Evolutionary conservation across 2,888 invertebrate species (phyloP).

Genomic region (Thera britannica): DNA sequence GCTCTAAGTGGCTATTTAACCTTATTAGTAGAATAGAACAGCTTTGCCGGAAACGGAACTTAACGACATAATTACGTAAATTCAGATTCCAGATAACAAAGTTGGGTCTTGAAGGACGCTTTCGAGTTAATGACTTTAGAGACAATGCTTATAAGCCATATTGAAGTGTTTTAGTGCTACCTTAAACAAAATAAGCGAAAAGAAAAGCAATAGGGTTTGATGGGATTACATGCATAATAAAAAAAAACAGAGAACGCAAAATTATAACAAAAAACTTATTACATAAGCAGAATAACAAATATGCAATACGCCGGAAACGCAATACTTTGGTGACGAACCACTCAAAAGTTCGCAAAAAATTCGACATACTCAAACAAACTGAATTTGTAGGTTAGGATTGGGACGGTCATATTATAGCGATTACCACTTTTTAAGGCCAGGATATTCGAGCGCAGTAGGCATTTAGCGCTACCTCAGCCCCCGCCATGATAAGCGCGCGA

Average conservation of each 20-base stretch:
- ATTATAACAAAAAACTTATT: no score
- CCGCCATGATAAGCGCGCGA: no score
- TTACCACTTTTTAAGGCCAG: no score
- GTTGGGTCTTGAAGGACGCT: slow-evolving; percentile 1
- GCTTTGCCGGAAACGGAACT: slow-evolving; percentile 19
- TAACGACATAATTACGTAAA: slow-evolving; percentile 21
- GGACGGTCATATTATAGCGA: no score
- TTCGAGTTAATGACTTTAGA: slow-evolving; percentile 10
- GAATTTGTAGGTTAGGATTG: no score
- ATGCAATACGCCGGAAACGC: no score
- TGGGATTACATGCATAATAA: background rate
- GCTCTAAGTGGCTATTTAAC: slow-evolving; percentile 15
- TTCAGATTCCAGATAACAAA: slow-evolving; percentile 18
- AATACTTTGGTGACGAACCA: background rate
- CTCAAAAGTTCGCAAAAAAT: no score
- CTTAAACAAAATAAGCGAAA: background rate
- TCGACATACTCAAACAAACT: no score
- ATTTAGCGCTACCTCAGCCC: no score
- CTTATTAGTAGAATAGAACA: slow-evolving; percentile 14
- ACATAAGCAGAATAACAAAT: no score
- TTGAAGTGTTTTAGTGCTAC: background rate
- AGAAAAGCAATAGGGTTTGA: background rate
- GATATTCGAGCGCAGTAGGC: no score
- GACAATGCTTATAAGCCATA: slow-evolving; percentile 2
- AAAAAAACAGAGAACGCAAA: no score